phyloP scores from a whole-genome alignment of 2,888 invertebrate species.

The Xestia xanthographa region DNA sequence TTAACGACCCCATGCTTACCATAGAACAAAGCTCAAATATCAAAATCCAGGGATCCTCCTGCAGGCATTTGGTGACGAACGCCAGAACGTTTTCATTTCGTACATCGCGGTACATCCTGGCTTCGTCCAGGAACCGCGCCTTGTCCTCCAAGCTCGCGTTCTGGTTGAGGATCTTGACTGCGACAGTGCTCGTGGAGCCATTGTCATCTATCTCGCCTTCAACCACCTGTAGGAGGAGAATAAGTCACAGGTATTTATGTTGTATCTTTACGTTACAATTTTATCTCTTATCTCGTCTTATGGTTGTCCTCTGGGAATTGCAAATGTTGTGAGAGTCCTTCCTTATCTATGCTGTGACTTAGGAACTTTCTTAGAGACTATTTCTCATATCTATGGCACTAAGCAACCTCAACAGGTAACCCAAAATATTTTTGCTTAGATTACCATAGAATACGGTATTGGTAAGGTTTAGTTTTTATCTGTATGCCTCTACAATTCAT shows the following conservation, averaged over 20 bases:
- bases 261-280: neutral
- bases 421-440: neutral
- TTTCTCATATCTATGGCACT: neutral
- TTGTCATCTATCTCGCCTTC: constrained; percentile 93
- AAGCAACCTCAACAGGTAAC: neutral
- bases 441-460: neutral
- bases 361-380: neutral
- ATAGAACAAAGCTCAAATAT: constrained; percentile 94
- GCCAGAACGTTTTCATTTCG: constrained; percentile 93
- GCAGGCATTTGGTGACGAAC: constrained; percentile 94
- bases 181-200: constrained; percentile 88
- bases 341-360: neutral
- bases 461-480: neutral
- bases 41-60: constrained; percentile 94
- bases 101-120: constrained; percentile 92
- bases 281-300: too few relatives aligned
- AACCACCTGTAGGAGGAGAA: constrained; percentile 91
- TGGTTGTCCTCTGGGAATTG: neutral
- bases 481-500: neutral
- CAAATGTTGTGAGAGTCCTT: neutral
- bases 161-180: constrained; percentile 95
- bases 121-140: constrained; percentile 94
- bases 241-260: neutral
- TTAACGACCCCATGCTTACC: constrained; percentile 77
- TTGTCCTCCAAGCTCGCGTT: constrained; percentile 94